Conservation (phyloP, 2,113 vertebrate species). For the Tautogolabrus adspersus region DNA sequence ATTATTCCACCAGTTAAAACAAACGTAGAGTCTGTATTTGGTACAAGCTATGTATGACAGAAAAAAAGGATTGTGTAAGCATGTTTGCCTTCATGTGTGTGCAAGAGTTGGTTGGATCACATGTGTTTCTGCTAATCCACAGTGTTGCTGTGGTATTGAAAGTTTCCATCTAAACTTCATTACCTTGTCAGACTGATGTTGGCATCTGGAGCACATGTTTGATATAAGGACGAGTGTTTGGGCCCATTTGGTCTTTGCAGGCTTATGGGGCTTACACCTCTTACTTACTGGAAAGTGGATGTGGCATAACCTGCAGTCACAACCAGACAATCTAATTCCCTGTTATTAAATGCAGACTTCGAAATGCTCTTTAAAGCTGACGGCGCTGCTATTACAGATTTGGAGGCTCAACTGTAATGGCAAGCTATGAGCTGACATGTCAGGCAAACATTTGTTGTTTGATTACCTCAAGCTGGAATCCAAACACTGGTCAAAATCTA, state of each 20-base stretch:
- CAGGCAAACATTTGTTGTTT: conserved; percentile 11
- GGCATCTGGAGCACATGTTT: conserved; percentile 61
- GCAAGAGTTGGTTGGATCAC: neutral
- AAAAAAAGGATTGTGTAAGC: neutral
- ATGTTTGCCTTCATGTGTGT: conserved; percentile 13
- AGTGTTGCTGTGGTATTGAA: conserved; percentile 30
- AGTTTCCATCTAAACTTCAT: conserved; percentile 57
- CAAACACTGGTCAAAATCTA: conserved; percentile 19
- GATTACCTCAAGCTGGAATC: conserved; percentile 6
- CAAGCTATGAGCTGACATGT: conserved; percentile 41
- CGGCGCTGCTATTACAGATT: conserved; percentile 34
- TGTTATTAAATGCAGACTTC: conserved; percentile 60
- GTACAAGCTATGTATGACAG: neutral
- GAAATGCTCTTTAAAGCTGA: conserved; percentile 51
- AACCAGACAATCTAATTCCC: conserved; percentile 58
- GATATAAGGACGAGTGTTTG: conserved; percentile 15
- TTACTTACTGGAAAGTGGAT: conserved; percentile 51
- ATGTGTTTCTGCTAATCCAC: conserved; percentile 17
- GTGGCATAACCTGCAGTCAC: conserved; percentile 53
- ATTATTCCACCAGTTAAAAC: conserved; percentile 4
- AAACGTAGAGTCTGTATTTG: neutral
- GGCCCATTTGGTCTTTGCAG: conserved; percentile 36
- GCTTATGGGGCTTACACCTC: conserved; percentile 22
- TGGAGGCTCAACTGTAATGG: conserved; percentile 42
- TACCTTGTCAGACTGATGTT: conserved; percentile 34